phyloP scores from a whole-genome alignment of 2,113 vertebrate species.

The Chionomys nivalis region DNA sequence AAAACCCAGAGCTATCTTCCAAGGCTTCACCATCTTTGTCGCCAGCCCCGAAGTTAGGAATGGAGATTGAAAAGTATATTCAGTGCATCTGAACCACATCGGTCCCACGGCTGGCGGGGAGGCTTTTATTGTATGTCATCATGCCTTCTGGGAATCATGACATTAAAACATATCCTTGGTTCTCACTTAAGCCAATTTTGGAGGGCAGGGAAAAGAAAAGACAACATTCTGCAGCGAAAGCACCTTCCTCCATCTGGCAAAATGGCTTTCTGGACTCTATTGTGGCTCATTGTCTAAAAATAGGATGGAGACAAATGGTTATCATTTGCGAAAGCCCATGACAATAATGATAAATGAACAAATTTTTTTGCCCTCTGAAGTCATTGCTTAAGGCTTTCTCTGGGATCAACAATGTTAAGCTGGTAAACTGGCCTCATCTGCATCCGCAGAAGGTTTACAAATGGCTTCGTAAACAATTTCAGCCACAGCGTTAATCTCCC shows the following conservation, averaged over 20 bases:
- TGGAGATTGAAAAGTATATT: slow-evolving; percentile 75
- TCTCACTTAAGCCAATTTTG: slow-evolving; percentile 92
- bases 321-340: slow-evolving; percentile 99
- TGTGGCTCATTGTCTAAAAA: slow-evolving; percentile 99
- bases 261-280: slow-evolving; percentile 96
- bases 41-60: slow-evolving; percentile 76
- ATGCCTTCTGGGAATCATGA: slow-evolving; percentile 87
- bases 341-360: slow-evolving; percentile 99
- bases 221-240: slow-evolving; percentile 93
- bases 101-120: slow-evolving; percentile 69
- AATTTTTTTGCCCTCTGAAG: slow-evolving; percentile 97
- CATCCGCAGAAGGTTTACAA: slow-evolving; percentile 93
- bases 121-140: slow-evolving; percentile 84
- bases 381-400: slow-evolving; percentile 99
- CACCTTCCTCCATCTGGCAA: slow-evolving; percentile 97
- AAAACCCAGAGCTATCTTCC: slow-evolving; percentile 72
- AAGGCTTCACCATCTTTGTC: slow-evolving; percentile 58
- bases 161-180: slow-evolving; percentile 91
- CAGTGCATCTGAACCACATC: slow-evolving; percentile 75
- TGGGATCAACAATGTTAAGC: slow-evolving; percentile 93
- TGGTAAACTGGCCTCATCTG: slow-evolving; percentile 94
- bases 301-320: slow-evolving; percentile 99
- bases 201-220: slow-evolving; percentile 89
- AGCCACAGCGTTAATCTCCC: slow-evolving; percentile 92
- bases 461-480: slow-evolving; percentile 94